Conservation (phyloP, 1,140 invertebrate genomes). For the Lepidurus apus region DNA sequence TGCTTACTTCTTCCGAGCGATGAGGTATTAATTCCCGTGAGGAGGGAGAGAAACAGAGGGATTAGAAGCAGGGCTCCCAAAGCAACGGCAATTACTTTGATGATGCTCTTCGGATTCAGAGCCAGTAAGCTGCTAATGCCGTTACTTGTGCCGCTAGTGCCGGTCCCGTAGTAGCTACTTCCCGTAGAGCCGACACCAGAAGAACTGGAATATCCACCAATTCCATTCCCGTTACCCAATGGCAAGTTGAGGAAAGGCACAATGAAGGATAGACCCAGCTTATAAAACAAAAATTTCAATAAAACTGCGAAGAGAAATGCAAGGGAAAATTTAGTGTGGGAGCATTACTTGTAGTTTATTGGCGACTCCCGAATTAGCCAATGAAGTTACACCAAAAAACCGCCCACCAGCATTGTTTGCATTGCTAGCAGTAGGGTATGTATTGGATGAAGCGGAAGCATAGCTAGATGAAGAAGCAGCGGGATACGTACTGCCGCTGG, state of each 20-base stretch:
- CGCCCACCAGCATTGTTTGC: not conserved
- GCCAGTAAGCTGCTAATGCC: conserved; percentile 24
- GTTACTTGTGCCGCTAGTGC: not conserved
- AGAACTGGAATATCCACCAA: not conserved
- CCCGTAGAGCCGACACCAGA: not conserved
- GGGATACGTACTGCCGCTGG: not conserved
- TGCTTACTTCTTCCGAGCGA: conserved; percentile 25
- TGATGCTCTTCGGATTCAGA: conserved; percentile 27
- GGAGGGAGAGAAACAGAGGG: conserved; percentile 4
- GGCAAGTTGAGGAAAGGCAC: conserved; percentile 28
- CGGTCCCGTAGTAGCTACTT: not conserved
- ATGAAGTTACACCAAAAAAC: not conserved
- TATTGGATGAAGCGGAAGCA: not conserved
- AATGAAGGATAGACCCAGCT: conserved; percentile 28
- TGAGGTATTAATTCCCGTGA: conserved; percentile 20
- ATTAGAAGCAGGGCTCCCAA: conserved; percentile 23
- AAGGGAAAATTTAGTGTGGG: not conserved
- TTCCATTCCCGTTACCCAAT: not conserved
- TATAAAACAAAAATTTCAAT: not conserved
- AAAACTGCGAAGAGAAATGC: not conserved
- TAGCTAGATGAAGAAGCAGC: conserved; percentile 1
- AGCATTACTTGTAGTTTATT: not conserved
- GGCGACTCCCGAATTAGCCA: not conserved
- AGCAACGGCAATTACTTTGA: conserved; percentile 18
- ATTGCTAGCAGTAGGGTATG: conserved; percentile 17